Base-by-base conservation (phyloP, 2,797 vertebrate genomes). In the Anguilla marmorata region DNA sequence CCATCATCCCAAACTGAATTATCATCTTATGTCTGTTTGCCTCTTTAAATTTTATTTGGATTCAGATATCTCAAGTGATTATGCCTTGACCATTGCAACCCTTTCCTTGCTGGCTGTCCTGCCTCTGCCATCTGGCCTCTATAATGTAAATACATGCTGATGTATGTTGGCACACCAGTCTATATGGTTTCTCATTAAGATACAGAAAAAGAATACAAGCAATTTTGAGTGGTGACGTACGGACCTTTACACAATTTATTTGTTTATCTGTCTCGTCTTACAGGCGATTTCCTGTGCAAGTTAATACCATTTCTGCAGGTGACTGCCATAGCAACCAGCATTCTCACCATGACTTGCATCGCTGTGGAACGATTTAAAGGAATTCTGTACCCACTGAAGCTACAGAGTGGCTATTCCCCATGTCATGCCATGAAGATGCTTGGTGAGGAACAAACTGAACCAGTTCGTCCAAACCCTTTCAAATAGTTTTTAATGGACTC, bases 341-440 rank as follows among this genome's bases (percentile, higher is more conserved):
- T 92, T 85, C 89, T 93, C 54, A 91, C 90, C 85, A 93, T 92
- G 92, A 91, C 88, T 0, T 92, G 92, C 80, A 93, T 93, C 9
- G 90, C 92, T 7, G 84, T 91, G 52, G 92, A 93, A 85, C 88
- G 92, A 50, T 92, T 92, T 37, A 90, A 92, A 86, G 92, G 92
- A 12, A 92, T 93, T 63, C 86, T 93, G 82, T 91, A 92, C 88
- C 92, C 92, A n/a, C 86, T 93, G 63, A 91, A 91, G 86, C 80
- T 89, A 11, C 86, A 86, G 14, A 91, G 87, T 80, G 88, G 37
- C 72, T 91, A 89, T 84, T 89, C 91, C 54, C 50, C 90, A 9
- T 85, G 41, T 54, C 88, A 90, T 63, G 91, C 91, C 54, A 88
- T 87, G 85, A 89, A 89, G 84, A 92, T 91, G 90, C 87, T 92